phyloP scores from a whole-genome alignment of 1,140 invertebrate species.

The Pogonognathellus flavescens region DNA sequence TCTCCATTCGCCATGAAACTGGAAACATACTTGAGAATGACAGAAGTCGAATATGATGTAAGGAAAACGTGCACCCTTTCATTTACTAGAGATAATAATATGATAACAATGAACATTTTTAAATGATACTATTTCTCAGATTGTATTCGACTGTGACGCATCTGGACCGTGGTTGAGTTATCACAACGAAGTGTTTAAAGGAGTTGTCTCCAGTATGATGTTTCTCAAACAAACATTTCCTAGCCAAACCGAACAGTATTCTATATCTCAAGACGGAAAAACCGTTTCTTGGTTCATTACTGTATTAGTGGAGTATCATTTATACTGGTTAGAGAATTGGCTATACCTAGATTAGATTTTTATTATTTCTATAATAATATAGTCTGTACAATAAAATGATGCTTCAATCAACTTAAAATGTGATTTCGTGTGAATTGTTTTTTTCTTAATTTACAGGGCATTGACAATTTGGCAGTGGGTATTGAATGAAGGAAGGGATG shows the following conservation, averaged over 20 bases:
- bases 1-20: constrained; percentile 66
- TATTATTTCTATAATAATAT: too few relatives aligned
- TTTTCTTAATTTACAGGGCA: not conserved
- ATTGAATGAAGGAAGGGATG: constrained; percentile 1
- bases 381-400: too few relatives aligned
- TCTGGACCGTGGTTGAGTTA: constrained; percentile 27
- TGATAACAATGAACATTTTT: not conserved
- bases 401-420: too few relatives aligned
- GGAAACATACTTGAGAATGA: constrained; percentile 67
- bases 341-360: too few relatives aligned
- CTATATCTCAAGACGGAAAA: not conserved
- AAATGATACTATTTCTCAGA: not conserved
- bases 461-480: constrained; percentile 25
- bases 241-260: constrained; percentile 4
- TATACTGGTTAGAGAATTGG: constrained; percentile 5
- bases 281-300: constrained; percentile 9
- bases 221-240: constrained; percentile 14
- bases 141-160: not conserved
- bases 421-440: too few relatives aligned
- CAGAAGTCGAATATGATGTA: constrained; percentile 66
- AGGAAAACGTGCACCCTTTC: not conserved
- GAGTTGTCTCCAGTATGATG: not conserved
- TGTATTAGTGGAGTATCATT: not conserved
- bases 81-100: not conserved
- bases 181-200: constrained; percentile 5